A percentile compares a stretch with the other conserved stretches of the same genome.
Evolutionary conservation across 2,888 invertebrate genomes (phyloP).

Genomic region (Hydraecia micacea): DNA sequence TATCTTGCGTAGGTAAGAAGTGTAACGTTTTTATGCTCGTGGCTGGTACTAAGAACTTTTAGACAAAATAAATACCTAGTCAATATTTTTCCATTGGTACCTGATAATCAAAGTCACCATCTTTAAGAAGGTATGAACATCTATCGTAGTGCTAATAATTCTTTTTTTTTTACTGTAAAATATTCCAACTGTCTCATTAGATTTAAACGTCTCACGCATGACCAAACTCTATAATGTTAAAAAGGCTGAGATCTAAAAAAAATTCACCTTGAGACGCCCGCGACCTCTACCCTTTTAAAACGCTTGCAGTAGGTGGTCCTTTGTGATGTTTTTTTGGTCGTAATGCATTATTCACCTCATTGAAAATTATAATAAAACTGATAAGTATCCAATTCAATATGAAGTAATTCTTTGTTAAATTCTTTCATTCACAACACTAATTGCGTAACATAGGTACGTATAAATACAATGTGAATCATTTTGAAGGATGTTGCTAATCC

Average conservation of each 20-base stretch:
- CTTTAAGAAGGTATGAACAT: background rate
- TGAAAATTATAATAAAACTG: constrained; percentile 20
- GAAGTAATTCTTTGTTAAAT: background rate
- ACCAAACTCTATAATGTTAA: constrained; percentile 13
- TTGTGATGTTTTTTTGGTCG: constrained; percentile 21
- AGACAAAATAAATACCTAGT: too few relatives aligned
- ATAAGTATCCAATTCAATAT: background rate
- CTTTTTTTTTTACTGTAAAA: background rate
- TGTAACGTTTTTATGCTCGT: too few relatives aligned
- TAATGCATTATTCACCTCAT: constrained; percentile 12
- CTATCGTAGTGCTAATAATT: background rate
- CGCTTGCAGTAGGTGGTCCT: background rate
- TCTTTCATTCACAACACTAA: too few relatives aligned
- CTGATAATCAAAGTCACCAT: constrained; percentile 7
- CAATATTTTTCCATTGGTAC: too few relatives aligned
- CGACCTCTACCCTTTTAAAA: constrained; percentile 33
- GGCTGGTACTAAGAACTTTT: too few relatives aligned
- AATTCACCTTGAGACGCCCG: constrained; percentile 17
- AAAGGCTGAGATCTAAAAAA: constrained; percentile 4
- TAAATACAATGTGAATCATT: too few relatives aligned
- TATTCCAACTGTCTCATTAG: background rate
- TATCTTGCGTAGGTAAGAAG: too few relatives aligned
- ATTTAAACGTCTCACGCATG: constrained; percentile 23
- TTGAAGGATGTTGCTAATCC: too few relatives aligned
- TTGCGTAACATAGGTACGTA: too few relatives aligned